Evolutionary conservation across 2,888 invertebrate genomes (phyloP).

Genomic region (Nephrocerus scutellatus): DNA sequence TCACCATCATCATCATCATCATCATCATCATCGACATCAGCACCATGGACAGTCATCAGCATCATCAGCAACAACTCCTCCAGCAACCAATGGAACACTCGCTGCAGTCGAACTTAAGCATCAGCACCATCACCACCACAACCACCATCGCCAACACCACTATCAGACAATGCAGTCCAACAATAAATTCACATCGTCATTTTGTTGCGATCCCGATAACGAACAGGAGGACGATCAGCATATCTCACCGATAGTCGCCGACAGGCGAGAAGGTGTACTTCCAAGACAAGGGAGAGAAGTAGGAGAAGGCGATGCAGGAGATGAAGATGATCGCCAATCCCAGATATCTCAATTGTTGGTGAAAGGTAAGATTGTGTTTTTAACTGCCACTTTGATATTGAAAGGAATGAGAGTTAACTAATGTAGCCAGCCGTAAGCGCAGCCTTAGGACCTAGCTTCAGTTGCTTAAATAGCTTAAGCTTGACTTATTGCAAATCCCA

Average conservation of each 20-base stretch:
- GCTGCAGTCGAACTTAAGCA: constrained; percentile 1
- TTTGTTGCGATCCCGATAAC: constrained; percentile 2
- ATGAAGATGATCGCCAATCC: constrained; percentile 16
- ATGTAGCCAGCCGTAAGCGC: too few species aligned
- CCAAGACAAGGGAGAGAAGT: constrained; percentile 1
- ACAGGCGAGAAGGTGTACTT: constrained; percentile 13
- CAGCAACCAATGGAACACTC: too few species aligned
- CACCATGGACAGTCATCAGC: constrained; percentile 3
- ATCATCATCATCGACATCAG: background rate
- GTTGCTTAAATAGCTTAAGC: too few species aligned
- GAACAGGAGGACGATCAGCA: too few species aligned
- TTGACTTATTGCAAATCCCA: too few species aligned
- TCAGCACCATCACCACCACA: constrained; percentile 7
- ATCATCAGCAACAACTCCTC: too few species aligned
- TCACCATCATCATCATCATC: constrained; percentile 5
- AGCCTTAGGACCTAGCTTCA: too few species aligned
- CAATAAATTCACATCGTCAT: constrained; percentile 1
- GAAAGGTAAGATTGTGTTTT: constrained; percentile 23
- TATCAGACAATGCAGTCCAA: background rate
- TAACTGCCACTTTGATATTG: too few species aligned
- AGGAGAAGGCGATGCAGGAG: background rate
- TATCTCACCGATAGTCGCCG: too few species aligned
- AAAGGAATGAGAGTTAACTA: too few species aligned
- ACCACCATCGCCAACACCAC: constrained; percentile 4
- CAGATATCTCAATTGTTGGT: constrained; percentile 23